These are phyloP conservation scores for Hyles euphorbiae DNA, from an alignment of 1,140 invertebrate genomes.

Conservation along the genomic window DNA sequence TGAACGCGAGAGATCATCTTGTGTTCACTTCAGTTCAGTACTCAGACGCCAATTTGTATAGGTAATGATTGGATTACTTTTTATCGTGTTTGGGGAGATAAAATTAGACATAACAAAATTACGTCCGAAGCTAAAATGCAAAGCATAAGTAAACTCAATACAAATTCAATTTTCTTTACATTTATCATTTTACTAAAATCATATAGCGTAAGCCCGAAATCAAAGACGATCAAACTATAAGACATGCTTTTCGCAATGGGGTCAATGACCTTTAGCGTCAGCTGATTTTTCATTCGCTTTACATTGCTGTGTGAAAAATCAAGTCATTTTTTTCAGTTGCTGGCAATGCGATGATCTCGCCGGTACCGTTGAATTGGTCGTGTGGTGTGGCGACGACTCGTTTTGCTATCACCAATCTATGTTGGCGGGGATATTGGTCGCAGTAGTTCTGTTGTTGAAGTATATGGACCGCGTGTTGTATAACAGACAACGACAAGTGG, in stretches of 20 bases:
- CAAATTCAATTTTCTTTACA: background rate
- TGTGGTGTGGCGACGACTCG: conserved; percentile 9
- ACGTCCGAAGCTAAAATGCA: no score
- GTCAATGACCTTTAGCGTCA: no score
- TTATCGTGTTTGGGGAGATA: no score
- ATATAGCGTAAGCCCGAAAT: no score
- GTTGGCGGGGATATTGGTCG: conserved; percentile 5
- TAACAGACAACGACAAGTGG: background rate
- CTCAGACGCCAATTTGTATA: conserved; percentile 34
- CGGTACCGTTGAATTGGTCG: conserved; percentile 51
- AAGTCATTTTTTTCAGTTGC: conserved; percentile 74
- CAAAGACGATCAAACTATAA: no score
- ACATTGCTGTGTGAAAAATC: no score
- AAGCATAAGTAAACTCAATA: background rate
- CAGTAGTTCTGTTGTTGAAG: background rate
- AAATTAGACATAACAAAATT: no score
- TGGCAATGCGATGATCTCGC: conserved; percentile 78
- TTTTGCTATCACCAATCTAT: conserved; percentile 8
- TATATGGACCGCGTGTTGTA: background rate
- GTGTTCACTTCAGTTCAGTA: conserved; percentile 24
- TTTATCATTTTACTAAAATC: background rate
- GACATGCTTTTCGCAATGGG: no score
- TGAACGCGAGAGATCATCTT: conserved; percentile 34
- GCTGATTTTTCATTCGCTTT: no score
- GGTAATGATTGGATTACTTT: conserved; percentile 17